phyloP scores from a whole-genome alignment of 2,113 vertebrate genomes.

The Pelecanoides urinatrix region DNA sequence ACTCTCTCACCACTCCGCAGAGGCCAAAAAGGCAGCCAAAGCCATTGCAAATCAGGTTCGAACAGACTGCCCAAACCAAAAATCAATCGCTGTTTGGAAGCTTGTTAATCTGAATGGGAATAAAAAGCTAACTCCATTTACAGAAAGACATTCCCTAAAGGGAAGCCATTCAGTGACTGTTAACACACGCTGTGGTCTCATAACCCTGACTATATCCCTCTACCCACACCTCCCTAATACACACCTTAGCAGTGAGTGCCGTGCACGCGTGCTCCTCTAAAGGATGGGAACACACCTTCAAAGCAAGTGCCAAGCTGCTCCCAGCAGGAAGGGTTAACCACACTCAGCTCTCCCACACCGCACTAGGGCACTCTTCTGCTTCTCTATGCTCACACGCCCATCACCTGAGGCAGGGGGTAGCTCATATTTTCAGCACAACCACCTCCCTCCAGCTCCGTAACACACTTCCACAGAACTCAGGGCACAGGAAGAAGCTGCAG shows the following conservation, averaged over 20 bases:
- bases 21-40: not conserved
- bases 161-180: no score
- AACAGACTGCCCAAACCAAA: not conserved
- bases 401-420: not conserved
- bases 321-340: not conserved
- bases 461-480: not conserved
- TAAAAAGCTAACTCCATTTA: not conserved
- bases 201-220: not conserved
- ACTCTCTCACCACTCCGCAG: not conserved
- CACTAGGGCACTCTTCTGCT: not conserved
- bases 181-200: not conserved
- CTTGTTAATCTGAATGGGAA: not conserved
- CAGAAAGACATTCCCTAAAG: not conserved
- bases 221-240: no score
- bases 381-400: fast-evolving
- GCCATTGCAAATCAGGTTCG: not conserved
- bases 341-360: not conserved
- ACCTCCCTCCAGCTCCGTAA: no score
- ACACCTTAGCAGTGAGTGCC: not conserved
- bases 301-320: not conserved
- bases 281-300: not conserved
- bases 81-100: not conserved
- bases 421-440: not conserved
- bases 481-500: not conserved
- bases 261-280: fast-evolving